A percentile compares a stretch with the other conserved stretches of the same genome.
Evolutionary conservation across 2,888 invertebrate genomes (phyloP).

Genomic region (Dasypolia templi): DNA sequence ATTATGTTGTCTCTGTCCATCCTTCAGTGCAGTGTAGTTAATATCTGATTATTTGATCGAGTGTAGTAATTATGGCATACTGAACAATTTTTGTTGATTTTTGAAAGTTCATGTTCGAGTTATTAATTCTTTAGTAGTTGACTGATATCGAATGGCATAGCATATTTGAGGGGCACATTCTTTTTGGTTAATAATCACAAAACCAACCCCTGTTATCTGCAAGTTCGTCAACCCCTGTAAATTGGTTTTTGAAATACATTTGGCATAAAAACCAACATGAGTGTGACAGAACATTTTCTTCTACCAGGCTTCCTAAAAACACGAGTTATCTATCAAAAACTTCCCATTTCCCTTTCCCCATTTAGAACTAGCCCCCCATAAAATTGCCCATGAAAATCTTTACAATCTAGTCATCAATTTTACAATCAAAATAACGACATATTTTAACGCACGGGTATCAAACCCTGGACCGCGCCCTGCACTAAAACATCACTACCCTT

Average conservation of each 20-base stretch:
- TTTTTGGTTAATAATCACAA: no score
- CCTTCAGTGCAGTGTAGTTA: neutral
- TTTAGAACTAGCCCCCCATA: slow-evolving; percentile 65
- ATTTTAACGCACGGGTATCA: slow-evolving; percentile 68
- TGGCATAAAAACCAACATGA: no score
- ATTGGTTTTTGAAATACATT: no score
- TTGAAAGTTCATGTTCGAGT: no score
- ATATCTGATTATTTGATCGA: no score
- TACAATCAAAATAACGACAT: slow-evolving; percentile 71
- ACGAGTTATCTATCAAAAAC: slow-evolving; percentile 41
- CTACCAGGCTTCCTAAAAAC: neutral
- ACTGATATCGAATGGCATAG: no score
- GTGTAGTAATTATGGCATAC: no score
- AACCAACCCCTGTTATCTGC: no score
- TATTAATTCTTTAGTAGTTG: no score
- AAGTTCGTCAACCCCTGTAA: no score
- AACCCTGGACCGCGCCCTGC: slow-evolving; percentile 63
- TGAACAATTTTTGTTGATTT: no score
- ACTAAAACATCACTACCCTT: slow-evolving; percentile 68
- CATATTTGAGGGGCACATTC: no score
- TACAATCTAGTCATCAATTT: slow-evolving; percentile 69
- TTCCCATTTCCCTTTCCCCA: slow-evolving; percentile 30
- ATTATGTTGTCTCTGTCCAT: neutral
- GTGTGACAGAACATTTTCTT: neutral
- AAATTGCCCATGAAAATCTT: slow-evolving; percentile 68